Percentiles rank a stretch among this genome's conserved stretches.
These are phyloP conservation scores for Cryptocephalus moraei DNA, from an alignment of 2,888 invertebrate genomes.

Conservation along the genomic window DNA sequence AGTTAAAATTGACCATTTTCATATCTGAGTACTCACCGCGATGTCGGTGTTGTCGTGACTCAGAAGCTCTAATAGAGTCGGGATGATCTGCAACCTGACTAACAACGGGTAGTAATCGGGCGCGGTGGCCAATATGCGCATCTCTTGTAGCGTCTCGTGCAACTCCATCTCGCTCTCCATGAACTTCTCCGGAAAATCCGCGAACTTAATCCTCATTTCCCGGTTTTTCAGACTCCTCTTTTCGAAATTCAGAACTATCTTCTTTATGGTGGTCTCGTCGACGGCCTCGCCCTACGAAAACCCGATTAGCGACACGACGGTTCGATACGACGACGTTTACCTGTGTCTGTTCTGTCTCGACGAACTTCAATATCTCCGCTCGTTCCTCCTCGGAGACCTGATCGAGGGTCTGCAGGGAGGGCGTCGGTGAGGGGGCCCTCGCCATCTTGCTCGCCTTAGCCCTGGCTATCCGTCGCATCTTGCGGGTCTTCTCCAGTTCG, in stretches of 20 bases:
- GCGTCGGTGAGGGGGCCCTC: slow-evolving; percentile 37
- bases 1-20: no score
- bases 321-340: slow-evolving; percentile 33
- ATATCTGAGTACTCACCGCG: slow-evolving; percentile 32
- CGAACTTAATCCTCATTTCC: slow-evolving; percentile 97
- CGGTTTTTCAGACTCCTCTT: slow-evolving; percentile 89
- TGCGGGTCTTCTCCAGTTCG: slow-evolving; percentile 52
- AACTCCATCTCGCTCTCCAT: slow-evolving; percentile 86
- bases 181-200: slow-evolving; percentile 94
- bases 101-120: slow-evolving; percentile 90
- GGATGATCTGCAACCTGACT: slow-evolving; percentile 80
- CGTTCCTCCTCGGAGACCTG: slow-evolving; percentile 58
- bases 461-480: slow-evolving; percentile 50
- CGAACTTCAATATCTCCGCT: slow-evolving; percentile 70
- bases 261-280: slow-evolving; percentile 81
- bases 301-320: not conserved
- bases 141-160: slow-evolving; percentile 71
- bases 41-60: slow-evolving; percentile 96
- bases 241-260: slow-evolving; percentile 85
- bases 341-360: slow-evolving; percentile 72
- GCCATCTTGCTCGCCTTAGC: slow-evolving; percentile 42
- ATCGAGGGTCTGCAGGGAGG: slow-evolving; percentile 42
- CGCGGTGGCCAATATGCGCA: slow-evolving; percentile 89
- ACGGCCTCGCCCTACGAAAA: slow-evolving; percentile 63
- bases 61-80: slow-evolving; percentile 83